phyloP scores from a whole-genome alignment of 2,797 vertebrate genomes.

The Aldrovandia affinis region DNA sequence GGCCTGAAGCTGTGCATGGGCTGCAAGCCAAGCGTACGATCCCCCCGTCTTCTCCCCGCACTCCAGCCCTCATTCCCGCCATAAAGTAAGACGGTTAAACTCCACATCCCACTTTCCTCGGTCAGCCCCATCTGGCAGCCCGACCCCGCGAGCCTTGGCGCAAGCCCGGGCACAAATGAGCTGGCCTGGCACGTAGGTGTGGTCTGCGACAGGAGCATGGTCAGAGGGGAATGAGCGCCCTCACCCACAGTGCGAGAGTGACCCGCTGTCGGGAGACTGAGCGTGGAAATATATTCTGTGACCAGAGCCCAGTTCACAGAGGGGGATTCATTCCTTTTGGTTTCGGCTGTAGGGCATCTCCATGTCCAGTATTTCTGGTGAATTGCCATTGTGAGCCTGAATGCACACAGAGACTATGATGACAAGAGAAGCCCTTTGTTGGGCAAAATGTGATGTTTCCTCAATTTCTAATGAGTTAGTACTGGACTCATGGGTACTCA shows the following conservation, averaged over 20 bases:
- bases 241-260: not conserved
- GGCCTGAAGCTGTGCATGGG: not conserved
- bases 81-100: not conserved
- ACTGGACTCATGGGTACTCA: no score
- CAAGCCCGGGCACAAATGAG: no score
- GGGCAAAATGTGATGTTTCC: no score
- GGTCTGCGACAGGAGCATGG: not conserved
- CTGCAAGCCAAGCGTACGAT: not conserved
- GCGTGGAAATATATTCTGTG: not conserved
- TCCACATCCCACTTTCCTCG: not conserved
- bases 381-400: no score
- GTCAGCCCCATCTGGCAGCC: not conserved
- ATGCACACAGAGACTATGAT: no score
- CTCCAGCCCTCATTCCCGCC: not conserved
- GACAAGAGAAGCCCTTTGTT: no score
- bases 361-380: not conserved
- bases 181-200: no score
- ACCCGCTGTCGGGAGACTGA: not conserved
- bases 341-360: no score
- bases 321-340: no score
- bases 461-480: no score
- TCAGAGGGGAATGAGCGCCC: not conserved
- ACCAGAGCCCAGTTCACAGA: no score
- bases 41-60: not conserved
- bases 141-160: no score